These are phyloP conservation scores for Pachycephus smyrnensis DNA, from an alignment of 2,888 invertebrate genomes.

Conservation along the genomic window DNA sequence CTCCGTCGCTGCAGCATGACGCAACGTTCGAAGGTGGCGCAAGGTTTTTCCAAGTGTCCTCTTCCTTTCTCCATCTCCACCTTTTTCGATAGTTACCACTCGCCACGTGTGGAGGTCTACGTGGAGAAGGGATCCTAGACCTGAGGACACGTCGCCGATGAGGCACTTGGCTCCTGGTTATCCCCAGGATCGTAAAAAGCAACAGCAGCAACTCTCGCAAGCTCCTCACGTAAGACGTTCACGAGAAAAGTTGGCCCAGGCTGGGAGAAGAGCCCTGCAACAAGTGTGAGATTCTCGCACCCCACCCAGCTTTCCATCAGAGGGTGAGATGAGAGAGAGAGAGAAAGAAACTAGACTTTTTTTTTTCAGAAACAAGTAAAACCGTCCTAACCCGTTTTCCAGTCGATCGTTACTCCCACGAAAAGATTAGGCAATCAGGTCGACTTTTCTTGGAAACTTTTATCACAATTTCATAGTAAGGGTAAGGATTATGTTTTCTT, in stretches of 20 bases:
- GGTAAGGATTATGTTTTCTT: not conserved
- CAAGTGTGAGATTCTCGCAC: slow-evolving; percentile 21
- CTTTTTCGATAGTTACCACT: not conserved
- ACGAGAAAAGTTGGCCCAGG: not conserved
- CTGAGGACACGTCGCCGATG: not conserved
- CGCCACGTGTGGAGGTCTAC: not conserved
- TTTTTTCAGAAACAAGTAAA: not conserved
- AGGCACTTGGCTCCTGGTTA: not conserved
- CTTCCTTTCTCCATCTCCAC: not conserved
- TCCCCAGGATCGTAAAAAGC: not conserved
- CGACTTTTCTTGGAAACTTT: not conserved
- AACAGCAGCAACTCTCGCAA: not conserved
- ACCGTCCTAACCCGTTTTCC: not conserved
- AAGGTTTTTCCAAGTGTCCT: not conserved
- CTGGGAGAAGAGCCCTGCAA: slow-evolving; percentile 14
- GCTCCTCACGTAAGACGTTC: slow-evolving; percentile 3
- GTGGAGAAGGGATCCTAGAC: not conserved
- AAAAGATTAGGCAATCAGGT: not conserved
- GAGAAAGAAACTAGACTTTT: not conserved
- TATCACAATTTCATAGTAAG: not conserved
- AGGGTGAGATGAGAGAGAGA: not conserved
- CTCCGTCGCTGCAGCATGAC: slow-evolving; percentile 23
- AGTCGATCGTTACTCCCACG: not conserved
- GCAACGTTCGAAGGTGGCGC: slow-evolving; percentile 27
- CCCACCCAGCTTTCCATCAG: not conserved